Evolutionary conservation across 1,140 invertebrate genomes (phyloP).

Genomic region (Homarus americanus): DNA sequence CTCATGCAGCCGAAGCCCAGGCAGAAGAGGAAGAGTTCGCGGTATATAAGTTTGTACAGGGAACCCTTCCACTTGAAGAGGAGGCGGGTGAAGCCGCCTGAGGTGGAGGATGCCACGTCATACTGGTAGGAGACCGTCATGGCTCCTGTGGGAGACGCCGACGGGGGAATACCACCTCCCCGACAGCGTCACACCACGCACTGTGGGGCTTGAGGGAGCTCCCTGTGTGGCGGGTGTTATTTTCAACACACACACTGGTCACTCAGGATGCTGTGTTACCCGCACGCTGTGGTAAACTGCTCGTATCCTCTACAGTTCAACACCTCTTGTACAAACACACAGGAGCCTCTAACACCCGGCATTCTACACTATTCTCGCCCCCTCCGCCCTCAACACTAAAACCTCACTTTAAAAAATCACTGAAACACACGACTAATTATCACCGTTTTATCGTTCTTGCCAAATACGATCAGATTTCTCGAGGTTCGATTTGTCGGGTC

Average conservation of each 20-base stretch:
- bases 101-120: constrained; percentile 85
- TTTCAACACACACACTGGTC: background rate
- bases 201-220: background rate
- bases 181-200: background rate
- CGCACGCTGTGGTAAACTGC: background rate
- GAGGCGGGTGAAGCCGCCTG: constrained; percentile 85
- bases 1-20: constrained; percentile 82
- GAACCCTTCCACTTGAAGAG: constrained; percentile 87
- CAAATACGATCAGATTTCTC: background rate
- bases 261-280: background rate
- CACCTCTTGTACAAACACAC: background rate
- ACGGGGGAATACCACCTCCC: background rate
- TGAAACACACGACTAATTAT: background rate
- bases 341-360: background rate
- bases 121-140: constrained; percentile 89
- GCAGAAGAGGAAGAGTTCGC: constrained; percentile 84
- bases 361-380: background rate
- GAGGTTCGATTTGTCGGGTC: background rate
- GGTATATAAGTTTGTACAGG: constrained; percentile 87
- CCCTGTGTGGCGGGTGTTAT: constrained; percentile 10
- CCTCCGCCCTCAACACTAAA: background rate
- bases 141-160: constrained; percentile 10
- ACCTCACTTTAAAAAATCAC: background rate
- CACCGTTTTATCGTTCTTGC: background rate
- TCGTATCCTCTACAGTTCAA: background rate